Evolutionary conservation across 1,140 invertebrate genomes (phyloP).

Genomic region (Hestina assimilis): DNA sequence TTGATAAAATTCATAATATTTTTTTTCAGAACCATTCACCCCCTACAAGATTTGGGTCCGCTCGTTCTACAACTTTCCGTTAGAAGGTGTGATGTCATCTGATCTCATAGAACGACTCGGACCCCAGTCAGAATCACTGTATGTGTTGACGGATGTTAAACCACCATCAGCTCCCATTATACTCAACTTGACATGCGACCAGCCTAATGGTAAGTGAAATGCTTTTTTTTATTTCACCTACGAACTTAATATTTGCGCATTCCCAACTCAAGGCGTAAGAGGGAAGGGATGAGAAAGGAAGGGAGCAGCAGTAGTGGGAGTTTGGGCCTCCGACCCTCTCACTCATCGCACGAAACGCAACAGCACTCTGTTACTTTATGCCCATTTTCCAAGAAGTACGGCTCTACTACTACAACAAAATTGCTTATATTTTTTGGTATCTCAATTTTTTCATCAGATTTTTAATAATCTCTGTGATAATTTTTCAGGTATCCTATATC

Average conservation of each 20-base stretch:
- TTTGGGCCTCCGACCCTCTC: no score
- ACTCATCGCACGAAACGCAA: no score
- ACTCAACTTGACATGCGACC: slow-evolving; percentile 89
- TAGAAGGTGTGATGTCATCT: slow-evolving; percentile 50
- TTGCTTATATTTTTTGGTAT: no score
- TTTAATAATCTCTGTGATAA: not conserved
- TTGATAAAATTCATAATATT: no score
- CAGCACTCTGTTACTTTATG: no score
- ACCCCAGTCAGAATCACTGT: slow-evolving; percentile 82
- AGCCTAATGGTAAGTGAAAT: slow-evolving; percentile 53
- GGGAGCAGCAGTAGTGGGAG: no score
- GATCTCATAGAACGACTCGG: slow-evolving; percentile 55
- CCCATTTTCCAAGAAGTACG: no score
- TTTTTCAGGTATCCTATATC: slow-evolving; percentile 82
- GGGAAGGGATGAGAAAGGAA: no score
- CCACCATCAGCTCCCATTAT: slow-evolving; percentile 89
- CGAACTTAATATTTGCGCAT: no score
- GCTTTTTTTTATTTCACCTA: not conserved
- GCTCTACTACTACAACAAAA: no score
- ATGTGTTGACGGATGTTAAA: slow-evolving; percentile 88
- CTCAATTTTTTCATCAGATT: no score
- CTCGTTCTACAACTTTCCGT: slow-evolving; percentile 78
- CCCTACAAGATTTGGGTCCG: slow-evolving; percentile 93
- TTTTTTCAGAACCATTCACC: slow-evolving; percentile 81
- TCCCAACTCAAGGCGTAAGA: no score